These are phyloP conservation scores for Girardinichthys multiradiatus DNA, from an alignment of 2,113 vertebrate genomes.

Conservation along the genomic window DNA sequence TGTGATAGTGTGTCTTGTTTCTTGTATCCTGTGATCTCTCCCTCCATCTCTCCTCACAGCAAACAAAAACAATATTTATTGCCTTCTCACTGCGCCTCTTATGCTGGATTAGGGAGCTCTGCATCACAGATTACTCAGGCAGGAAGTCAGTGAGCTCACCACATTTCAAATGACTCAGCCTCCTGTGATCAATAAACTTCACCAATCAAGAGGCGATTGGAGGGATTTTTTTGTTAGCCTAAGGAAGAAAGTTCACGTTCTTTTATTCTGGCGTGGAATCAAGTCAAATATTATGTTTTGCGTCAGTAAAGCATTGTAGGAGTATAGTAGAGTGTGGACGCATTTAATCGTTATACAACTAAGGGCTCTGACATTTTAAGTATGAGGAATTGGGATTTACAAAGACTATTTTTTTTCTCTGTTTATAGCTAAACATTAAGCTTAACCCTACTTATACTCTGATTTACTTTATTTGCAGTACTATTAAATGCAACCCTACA, in stretches of 20 bases:
- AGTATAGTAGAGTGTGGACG: not conserved
- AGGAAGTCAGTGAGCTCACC: conserved; percentile 35
- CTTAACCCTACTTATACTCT: not conserved
- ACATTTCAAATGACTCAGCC: conserved; percentile 38
- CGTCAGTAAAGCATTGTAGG: not conserved
- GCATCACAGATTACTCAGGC: conserved; percentile 48
- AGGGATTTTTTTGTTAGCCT: conserved; percentile 3
- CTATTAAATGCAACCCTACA: too few relatives aligned
- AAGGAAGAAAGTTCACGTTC: conserved; percentile 6
- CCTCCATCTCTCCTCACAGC: conserved; percentile 48
- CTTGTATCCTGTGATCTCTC: conserved; percentile 66
- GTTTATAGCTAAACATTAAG: not conserved
- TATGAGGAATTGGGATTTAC: not conserved
- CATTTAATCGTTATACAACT: not conserved
- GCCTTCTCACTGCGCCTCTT: conserved; percentile 46
- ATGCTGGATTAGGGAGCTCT: conserved; percentile 52
- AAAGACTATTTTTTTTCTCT: not conserved
- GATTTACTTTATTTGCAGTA: not conserved
- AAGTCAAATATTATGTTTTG: not conserved
- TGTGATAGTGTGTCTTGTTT: conserved; percentile 50
- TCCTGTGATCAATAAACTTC: conserved; percentile 40
- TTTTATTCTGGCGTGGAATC: not conserved
- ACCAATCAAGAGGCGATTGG: conserved; percentile 15
- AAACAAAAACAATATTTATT: conserved; percentile 61
- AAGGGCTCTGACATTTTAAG: not conserved